Base-by-base conservation (phyloP, 2,113 vertebrate species). In the Pelobates fuscus region DNA sequence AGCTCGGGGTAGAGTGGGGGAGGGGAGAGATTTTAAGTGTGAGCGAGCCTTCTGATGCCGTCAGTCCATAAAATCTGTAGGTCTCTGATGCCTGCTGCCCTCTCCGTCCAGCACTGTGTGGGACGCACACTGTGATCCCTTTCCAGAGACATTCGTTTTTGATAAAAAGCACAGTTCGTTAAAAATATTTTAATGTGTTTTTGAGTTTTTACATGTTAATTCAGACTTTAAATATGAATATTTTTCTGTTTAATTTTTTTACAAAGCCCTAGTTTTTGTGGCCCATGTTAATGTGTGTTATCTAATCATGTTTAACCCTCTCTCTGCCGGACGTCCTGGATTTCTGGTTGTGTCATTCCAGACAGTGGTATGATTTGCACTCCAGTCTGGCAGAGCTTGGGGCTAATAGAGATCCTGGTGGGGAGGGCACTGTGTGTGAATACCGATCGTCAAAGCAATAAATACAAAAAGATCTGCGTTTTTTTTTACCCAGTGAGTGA, bases 361-460 rank as follows among this genome's bases (percentile, higher is more conserved):
- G 27, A 46, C 44, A 41, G 30, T 29, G n/a, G 21, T 67, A 15
- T 54, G 26, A 58, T 70, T 46, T 70, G 67, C 67, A 70, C 67
- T 70, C 54, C 66, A 30, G 46, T 27, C 26, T 24, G 29, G 21
- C 52, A 26, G 67, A 37, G 52, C 20, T 20, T 41, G 44, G 44
- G 44, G 30, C 4, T 32, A 10, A 32, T 5, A 32, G 30, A 46
- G 44, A 46, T 3, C 44, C 44, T 3, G 5, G 44, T 4, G 44
- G 67, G 25, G 66, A 17, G 52, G 49, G 24, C 11, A 18, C 44
- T 4, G 46, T 49, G 17, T 66, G 66, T 68, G 66, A 54, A n/a
- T 37, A 11, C 14, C 46, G 2, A 44, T 37, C 67, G 52, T 41
- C 29, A 21, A 24, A 68, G 67, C 52, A 70, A 70, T 70, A 70